Base-by-base conservation (phyloP, 2,797 vertebrate genomes). In the Botia almorhae region DNA sequence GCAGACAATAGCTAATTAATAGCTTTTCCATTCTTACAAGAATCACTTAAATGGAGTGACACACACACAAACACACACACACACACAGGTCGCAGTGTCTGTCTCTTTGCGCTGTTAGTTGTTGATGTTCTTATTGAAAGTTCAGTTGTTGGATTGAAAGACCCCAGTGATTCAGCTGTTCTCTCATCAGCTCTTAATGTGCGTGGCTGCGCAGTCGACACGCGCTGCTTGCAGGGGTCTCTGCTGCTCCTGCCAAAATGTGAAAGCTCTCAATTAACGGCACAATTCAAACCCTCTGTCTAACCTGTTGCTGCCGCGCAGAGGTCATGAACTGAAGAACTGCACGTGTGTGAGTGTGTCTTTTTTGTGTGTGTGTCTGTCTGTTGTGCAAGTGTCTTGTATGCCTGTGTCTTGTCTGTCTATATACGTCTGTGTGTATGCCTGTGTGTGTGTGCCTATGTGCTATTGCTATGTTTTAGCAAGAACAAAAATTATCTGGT, bases 191-290 rank as follows among this genome's bases (percentile, higher is more conserved):
- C 90, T 90, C 90, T 93, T 96, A 95, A 96, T 96, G 95, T 92
- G 91, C 92, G 88, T 91, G 90, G 88, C 92, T 93, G 93, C 92
- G 91, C 88, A 90, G 90, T 87, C 87, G 93, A 93, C 96, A 96
- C 95, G 95, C 93, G 94, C 93, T 85, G 92, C 93, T 91, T 91
- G 90, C 91, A 86, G 94, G 94, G 92, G 90, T 89, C 93, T 93
- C 92, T 6, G 90, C 93, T 92, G 92, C 92, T 94, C 95, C 96
- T 96, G 95, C 93, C 94, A 94, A 94, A 95, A 93, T 84, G 91
- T 86, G 87, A 93, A 91, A 94, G 93, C 92, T 92, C 94, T 94
- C 94, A 95, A 95, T 96, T 96, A 95, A 92, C 90, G 87, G 87
- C 90, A 78, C 64, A 80, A 89, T 90, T 93, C 91, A 91, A 94